phyloP scores from a whole-genome alignment of 23 tunicate genomes.

The Oikopleura albicans region DNA sequence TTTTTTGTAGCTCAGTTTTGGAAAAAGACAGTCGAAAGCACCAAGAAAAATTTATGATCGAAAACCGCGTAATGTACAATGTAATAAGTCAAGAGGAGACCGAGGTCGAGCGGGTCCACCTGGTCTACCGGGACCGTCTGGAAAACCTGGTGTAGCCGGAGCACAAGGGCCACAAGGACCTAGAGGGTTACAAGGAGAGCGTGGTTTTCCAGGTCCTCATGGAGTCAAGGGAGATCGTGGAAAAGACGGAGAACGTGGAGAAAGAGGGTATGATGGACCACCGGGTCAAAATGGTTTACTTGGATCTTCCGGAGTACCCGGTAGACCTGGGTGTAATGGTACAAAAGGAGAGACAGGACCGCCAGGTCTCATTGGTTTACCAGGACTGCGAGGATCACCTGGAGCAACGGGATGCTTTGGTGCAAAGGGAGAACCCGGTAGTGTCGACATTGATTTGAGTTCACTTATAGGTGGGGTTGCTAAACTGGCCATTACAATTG shows the following conservation, averaged over 20 bases:
- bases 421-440: constrained; percentile 16
- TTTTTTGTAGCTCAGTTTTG: no score
- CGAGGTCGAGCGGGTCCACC: not conserved
- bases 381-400: not conserved
- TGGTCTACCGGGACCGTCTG: constrained; percentile 2
- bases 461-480: not conserved
- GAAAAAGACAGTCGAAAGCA: not conserved
- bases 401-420: constrained; percentile 2
- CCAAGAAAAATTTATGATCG: not conserved
- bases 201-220: not conserved
- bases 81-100: not conserved
- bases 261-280: not conserved
- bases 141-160: not conserved
- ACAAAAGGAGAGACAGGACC: constrained; percentile 7
- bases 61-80: not conserved
- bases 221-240: not conserved
- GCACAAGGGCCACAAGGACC: not conserved
- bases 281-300: not conserved
- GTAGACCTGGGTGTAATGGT: constrained; percentile 4
- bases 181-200: not conserved
- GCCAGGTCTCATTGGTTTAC: not conserved
- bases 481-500: no score
- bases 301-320: not conserved
- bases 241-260: not conserved
- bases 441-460: not conserved